phyloP scores from a whole-genome alignment of 2,888 invertebrate species.

The Xylota sylvarum region DNA sequence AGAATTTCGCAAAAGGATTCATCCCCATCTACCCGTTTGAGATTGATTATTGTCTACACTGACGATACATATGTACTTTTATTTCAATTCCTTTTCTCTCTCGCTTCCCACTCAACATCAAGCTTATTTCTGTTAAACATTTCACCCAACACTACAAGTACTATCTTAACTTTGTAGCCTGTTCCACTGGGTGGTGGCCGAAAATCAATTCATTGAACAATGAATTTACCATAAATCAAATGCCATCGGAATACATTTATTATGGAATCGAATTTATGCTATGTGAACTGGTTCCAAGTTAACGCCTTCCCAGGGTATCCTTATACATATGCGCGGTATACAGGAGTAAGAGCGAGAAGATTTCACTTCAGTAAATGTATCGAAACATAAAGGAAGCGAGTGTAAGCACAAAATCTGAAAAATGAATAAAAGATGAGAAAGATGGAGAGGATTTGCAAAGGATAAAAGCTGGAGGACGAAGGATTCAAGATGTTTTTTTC shows the following conservation, averaged over 20 bases:
- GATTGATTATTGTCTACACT: slow-evolving; percentile 14
- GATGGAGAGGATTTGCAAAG: slow-evolving; percentile 36
- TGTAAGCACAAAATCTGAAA: slow-evolving; percentile 58
- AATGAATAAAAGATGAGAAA: slow-evolving; percentile 74
- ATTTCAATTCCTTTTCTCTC: not conserved
- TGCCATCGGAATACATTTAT: slow-evolving; percentile 70
- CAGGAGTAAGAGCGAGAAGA: not conserved
- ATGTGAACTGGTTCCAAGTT: slow-evolving; percentile 39
- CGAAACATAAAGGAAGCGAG: slow-evolving; percentile 28
- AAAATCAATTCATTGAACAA: slow-evolving; percentile 74
- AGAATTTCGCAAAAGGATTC: slow-evolving; percentile 16
- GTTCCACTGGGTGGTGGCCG: slow-evolving; percentile 25
- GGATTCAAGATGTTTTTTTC: slow-evolving; percentile 57
- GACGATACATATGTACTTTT: slow-evolving; percentile 7
- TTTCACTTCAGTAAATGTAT: slow-evolving; percentile 32
- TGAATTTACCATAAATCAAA: slow-evolving; percentile 76
- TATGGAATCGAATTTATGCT: slow-evolving; percentile 65
- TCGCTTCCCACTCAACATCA: too few species aligned
- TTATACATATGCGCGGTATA: not conserved
- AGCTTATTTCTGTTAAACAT: slow-evolving; percentile 4
- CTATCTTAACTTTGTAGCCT: slow-evolving; percentile 1
- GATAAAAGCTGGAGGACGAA: slow-evolving; percentile 23
- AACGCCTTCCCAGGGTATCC: slow-evolving; percentile 42
- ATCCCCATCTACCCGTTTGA: not conserved
- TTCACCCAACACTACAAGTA: not conserved